Percentiles rank a stretch among this genome's conserved stretches.
phyloP scores from a whole-genome alignment of 2,888 invertebrate genomes.

The Clusia tigrina region DNA sequence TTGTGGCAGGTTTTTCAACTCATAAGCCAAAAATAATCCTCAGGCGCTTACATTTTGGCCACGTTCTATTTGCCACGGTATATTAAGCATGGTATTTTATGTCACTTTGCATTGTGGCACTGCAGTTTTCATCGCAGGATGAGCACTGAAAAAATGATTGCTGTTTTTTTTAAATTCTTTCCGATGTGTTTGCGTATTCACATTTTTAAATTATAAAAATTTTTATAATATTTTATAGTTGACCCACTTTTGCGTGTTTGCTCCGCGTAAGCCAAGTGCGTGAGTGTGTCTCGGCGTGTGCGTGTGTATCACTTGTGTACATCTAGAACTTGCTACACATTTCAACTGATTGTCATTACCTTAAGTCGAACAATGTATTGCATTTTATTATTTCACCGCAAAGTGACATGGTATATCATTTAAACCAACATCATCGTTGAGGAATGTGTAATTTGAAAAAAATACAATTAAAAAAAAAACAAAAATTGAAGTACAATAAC shows the following conservation, averaged over 20 bases:
- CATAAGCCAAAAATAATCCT: slow-evolving; percentile 15
- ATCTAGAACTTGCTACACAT: background rate
- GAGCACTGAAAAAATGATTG: background rate
- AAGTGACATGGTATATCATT: background rate
- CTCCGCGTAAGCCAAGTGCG: too few species aligned
- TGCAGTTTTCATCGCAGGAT: background rate
- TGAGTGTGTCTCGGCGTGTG: too few species aligned
- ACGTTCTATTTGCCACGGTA: slow-evolving; percentile 16
- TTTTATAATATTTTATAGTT: background rate
- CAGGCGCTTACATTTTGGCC: slow-evolving; percentile 17
- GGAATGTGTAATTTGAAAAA: background rate
- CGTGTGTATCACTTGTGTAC: too few species aligned
- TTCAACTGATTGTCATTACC: background rate
- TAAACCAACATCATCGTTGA: background rate
- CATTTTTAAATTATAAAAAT: background rate
- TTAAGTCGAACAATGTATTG: too few species aligned
- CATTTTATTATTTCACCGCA: background rate
- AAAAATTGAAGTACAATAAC: slow-evolving; percentile 6
- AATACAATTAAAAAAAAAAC: background rate
- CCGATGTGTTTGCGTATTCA: too few species aligned
- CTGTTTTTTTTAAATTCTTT: background rate
- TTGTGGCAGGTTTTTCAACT: too few species aligned
- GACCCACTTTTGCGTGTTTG: background rate
- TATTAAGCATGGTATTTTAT: slow-evolving; percentile 19
- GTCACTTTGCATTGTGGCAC: slow-evolving; percentile 5